These are phyloP conservation scores for Vimba vimba DNA, from an alignment of 2,113 vertebrate species.

Conservation along the genomic window DNA sequence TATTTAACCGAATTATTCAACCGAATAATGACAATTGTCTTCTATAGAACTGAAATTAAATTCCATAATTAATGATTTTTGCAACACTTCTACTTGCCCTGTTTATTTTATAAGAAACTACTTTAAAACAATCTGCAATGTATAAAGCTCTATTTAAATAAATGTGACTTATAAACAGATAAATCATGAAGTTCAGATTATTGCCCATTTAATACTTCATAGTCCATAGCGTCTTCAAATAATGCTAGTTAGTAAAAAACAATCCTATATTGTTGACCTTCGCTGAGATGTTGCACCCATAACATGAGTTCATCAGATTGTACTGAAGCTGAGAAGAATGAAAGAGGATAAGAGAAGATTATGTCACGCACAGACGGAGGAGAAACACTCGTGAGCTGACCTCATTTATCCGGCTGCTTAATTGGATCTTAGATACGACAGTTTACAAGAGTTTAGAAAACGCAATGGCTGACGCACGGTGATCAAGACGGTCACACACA, in stretches of 20 bases:
- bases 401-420: neutral
- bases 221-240: neutral
- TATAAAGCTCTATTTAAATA: neutral
- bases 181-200: neutral
- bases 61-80: neutral
- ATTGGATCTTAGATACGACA: conserved; percentile 1
- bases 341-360: conserved; percentile 15
- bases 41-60: neutral
- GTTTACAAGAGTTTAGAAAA: conserved; percentile 12
- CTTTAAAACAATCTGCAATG: neutral
- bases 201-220: neutral
- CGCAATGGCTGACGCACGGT: neutral
- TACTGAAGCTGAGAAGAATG: neutral
- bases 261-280: neutral
- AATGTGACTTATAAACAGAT: neutral
- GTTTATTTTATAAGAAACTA: neutral
- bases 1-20: too few species aligned
- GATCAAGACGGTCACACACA: neutral
- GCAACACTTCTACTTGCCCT: neutral
- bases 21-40: neutral
- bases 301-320: neutral
- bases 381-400: neutral
- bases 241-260: neutral
- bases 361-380: neutral
- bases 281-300: neutral